Evolutionary conservation across 2,113 vertebrate species (phyloP), one percentile per base, ranked within the genome.

Genomic region (Platycercus adscitus): DNA sequence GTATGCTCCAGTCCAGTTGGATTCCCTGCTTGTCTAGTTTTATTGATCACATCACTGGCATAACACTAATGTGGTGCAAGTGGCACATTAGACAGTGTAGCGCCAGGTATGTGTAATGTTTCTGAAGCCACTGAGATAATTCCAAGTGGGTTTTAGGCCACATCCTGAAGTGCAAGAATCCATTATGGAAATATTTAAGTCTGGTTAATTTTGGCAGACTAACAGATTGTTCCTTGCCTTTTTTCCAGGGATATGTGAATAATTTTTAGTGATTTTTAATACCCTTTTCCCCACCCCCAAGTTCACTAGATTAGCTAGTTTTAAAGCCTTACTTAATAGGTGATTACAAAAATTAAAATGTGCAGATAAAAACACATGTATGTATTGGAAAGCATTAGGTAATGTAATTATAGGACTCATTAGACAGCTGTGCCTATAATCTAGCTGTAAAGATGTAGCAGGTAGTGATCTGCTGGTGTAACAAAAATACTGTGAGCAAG

Each of bases 251-350:
- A 21, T 37, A 61, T 23, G 9, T 66, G n/a, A 53, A 28, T 70
- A 3, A 24, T 43, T 73, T 75, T 56, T 58, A 13, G 41, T 26
- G 29, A 28, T 26, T 73, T 83, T 47, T 52, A 76, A 15, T 83
- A 28, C 33, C 24, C 3, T 5, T 39, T 14, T 26, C 12, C 13
- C 17, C 1, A 1, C 7, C 6, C 5, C 8, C 11, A 26, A 31
- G 29, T 46, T 66, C 73, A 78, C 11, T 46, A 43, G 43, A 50
- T 16, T 13, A 50, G 33, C 23, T 81, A 18, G 21, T 78, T 87
- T 63, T 75, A 53, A 87, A 71, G 55, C 69, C 12, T 28, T 43
- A 31, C 9, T 53, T n/a, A 71, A 39, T 43, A 77, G 33, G 21
- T 89, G 35, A 71, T 87, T 41, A 17, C 53, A 81, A 56, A 89